These are phyloP conservation scores for Drosophila setifemur DNA, from an alignment of 1,140 invertebrate species.

Conservation along the genomic window DNA sequence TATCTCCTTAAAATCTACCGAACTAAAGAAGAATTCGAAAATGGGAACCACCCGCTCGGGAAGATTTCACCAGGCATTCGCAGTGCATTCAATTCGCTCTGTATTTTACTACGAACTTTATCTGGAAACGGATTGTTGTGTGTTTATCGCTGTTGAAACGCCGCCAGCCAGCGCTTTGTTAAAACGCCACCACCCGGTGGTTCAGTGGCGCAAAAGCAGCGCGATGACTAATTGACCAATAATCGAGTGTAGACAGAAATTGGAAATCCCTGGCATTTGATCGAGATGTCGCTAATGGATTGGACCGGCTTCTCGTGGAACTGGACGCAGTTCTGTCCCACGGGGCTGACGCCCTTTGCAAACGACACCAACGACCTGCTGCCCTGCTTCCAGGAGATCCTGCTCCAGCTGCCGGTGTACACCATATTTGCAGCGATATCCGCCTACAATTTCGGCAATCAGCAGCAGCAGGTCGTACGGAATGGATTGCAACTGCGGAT, in stretches of 20 bases:
- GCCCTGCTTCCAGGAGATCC: constrained; percentile 91
- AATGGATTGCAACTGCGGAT: constrained; percentile 85
- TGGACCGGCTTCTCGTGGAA: constrained; percentile 84
- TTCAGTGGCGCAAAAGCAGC: constrained; percentile 9
- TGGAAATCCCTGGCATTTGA: background rate
- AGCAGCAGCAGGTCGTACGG: constrained; percentile 84
- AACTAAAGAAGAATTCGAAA: background rate
- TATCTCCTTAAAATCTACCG: no score
- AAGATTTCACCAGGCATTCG: background rate
- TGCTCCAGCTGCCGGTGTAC: constrained; percentile 88
- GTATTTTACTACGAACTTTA: constrained; percentile 23
- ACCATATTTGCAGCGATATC: constrained; percentile 88
- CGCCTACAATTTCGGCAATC: constrained; percentile 89
- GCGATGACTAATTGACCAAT: constrained; percentile 38
- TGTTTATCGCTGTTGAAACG: constrained; percentile 32
- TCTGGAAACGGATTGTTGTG: constrained; percentile 3
- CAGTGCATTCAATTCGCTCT: background rate
- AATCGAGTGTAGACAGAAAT: background rate
- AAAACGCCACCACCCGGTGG: constrained; percentile 7
- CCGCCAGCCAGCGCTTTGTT: background rate
- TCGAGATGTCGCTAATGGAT: constrained; percentile 42
- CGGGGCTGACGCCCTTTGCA: constrained; percentile 86
- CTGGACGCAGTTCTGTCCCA: constrained; percentile 89
- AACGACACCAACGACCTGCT: constrained; percentile 88
- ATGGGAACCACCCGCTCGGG: background rate